These are phyloP conservation scores for Callospermophilus lateralis DNA, from an alignment of 2,113 vertebrate genomes.

Conservation along the genomic window DNA sequence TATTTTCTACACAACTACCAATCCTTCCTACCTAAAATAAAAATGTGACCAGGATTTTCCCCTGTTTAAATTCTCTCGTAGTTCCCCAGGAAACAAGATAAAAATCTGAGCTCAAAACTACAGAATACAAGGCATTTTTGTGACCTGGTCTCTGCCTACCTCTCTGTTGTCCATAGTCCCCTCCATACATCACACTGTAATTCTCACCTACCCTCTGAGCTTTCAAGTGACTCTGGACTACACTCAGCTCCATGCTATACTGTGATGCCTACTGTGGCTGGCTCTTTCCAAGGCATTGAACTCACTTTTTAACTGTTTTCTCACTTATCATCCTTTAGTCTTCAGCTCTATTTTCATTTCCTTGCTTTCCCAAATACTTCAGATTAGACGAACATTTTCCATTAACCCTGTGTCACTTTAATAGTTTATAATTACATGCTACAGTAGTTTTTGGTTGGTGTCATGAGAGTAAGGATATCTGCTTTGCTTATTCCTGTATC, in stretches of 20 bases:
- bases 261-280: not conserved
- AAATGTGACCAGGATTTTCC: not conserved
- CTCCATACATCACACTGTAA: not conserved
- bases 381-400: not conserved
- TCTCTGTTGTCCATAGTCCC: not conserved
- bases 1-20: constrained; percentile 20
- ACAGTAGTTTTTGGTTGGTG: not conserved
- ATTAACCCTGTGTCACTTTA: not conserved
- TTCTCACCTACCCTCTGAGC: not conserved
- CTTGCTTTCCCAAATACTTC: not conserved
- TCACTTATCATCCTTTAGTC: not conserved
- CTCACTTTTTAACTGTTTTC: not conserved
- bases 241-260: not conserved
- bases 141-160: constrained; percentile 21
- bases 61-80: constrained; percentile 15
- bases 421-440: not conserved
- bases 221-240: not conserved
- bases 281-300: not conserved
- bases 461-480: not conserved
- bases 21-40: not conserved
- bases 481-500: not conserved
- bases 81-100: constrained; percentile 60
- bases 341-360: not conserved
- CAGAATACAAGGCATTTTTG: constrained; percentile 57
- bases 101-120: constrained; percentile 42